Conservation (phyloP, 2,113 vertebrate species). For the Megalops atlanticus region DNA sequence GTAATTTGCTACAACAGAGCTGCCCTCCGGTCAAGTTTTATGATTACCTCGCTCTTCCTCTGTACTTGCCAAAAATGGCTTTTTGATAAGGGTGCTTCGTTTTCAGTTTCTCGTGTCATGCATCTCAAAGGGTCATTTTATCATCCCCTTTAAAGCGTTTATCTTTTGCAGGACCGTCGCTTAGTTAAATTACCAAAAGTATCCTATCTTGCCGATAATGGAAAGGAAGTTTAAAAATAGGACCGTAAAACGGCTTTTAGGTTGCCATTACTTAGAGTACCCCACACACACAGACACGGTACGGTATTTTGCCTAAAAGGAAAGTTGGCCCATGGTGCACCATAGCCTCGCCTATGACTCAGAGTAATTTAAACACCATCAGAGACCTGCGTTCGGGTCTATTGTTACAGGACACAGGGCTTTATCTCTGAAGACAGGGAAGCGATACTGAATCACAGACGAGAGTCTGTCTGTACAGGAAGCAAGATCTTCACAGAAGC, state of each 20-base stretch:
- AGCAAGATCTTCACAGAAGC: not conserved
- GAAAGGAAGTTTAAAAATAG: not conserved
- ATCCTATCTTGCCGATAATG: not conserved
- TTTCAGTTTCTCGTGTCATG: not conserved
- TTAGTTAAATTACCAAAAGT: not conserved
- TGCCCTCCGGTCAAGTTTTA: not conserved
- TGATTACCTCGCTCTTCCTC: not conserved
- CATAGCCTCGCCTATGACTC: not conserved
- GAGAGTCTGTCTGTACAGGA: constrained; percentile 19
- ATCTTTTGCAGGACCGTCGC: not conserved
- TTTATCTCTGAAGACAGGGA: not conserved
- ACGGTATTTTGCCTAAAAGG: not conserved
- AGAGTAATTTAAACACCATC: constrained; percentile 1
- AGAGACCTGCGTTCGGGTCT: not conserved
- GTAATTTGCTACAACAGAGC: not conserved
- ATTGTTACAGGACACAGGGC: too few species aligned
- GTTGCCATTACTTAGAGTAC: not conserved
- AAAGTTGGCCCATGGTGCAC: not conserved
- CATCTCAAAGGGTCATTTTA: not conserved
- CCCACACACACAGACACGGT: too few species aligned
- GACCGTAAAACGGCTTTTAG: not conserved
- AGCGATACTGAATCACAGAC: not conserved
- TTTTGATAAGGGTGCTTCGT: not conserved
- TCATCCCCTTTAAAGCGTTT: not conserved
- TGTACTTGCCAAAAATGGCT: not conserved